These are phyloP conservation scores for Mythimna loreyi DNA, from an alignment of 2,888 invertebrate species.

Conservation along the genomic window DNA sequence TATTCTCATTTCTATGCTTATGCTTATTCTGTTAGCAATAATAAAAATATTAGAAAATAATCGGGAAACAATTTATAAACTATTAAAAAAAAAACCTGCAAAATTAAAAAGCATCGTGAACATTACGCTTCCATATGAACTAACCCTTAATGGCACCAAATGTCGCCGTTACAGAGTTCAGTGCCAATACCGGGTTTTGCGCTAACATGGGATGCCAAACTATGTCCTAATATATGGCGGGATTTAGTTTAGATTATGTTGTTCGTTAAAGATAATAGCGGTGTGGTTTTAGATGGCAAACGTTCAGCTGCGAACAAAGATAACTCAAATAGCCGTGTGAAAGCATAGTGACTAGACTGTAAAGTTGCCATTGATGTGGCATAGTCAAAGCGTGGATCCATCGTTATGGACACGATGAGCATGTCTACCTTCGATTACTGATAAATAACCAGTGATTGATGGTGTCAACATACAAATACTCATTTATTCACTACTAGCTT, in stretches of 20 bases:
- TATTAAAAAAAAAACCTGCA: too few relatives aligned
- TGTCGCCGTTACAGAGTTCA: slow-evolving; percentile 24
- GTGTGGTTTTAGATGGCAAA: not conserved
- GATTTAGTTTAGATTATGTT: slow-evolving; percentile 50
- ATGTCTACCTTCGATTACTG: too few relatives aligned
- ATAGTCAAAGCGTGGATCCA: too few relatives aligned
- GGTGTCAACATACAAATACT: too few relatives aligned
- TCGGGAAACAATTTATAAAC: too few relatives aligned
- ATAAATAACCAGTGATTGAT: too few relatives aligned
- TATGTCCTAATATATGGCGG: slow-evolving; percentile 32
- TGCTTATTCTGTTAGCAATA: too few relatives aligned
- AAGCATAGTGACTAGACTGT: not conserved
- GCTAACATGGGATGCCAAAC: slow-evolving; percentile 40
- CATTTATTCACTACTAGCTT: too few relatives aligned
- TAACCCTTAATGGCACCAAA: slow-evolving; percentile 38
- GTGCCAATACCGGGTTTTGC: slow-evolving; percentile 57
- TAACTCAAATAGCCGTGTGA: not conserved
- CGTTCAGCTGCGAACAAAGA: not conserved
- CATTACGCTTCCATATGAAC: not conserved
- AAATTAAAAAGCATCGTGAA: not conserved
- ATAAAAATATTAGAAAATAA: too few relatives aligned
- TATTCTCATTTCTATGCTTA: too few relatives aligned
- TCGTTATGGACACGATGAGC: too few relatives aligned
- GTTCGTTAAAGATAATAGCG: slow-evolving; percentile 43
- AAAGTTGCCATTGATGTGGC: too few relatives aligned